A percentile compares a stretch with the other conserved stretches of the same genome.
Evolutionary conservation across 2,888 invertebrate genomes (phyloP).

Genomic region (Patella depressa): DNA sequence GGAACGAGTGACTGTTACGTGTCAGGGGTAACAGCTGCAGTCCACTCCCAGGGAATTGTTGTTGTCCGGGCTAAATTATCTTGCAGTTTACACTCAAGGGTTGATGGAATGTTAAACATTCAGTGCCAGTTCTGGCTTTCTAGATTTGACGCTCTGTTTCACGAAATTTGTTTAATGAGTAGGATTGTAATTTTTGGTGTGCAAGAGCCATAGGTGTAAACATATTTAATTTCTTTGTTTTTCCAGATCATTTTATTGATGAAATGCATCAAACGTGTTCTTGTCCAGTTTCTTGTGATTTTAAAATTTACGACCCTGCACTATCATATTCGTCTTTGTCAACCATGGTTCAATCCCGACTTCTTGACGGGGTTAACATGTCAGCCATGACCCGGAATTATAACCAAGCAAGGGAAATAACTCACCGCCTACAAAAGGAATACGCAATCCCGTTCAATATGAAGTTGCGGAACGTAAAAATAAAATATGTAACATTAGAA

Average conservation of each 20-base stretch:
- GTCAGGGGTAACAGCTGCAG: too few relatives aligned
- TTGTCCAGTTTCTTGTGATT: conserved; percentile 55
- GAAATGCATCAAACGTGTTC: conserved; percentile 30
- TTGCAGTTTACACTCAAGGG: too few relatives aligned
- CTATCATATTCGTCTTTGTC: conserved; percentile 53
- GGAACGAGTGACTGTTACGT: too few relatives aligned
- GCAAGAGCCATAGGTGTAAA: too few relatives aligned
- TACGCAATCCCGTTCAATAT: conserved; percentile 20
- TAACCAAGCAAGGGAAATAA: conserved; percentile 29
- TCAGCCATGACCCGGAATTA: conserved; percentile 28
- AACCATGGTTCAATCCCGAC: conserved; percentile 41
- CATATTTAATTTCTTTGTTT: too few relatives aligned
- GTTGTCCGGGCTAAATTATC: too few relatives aligned
- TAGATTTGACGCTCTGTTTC: too few relatives aligned
- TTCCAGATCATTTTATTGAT: conserved; percentile 32
- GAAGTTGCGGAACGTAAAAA: conserved; percentile 24
- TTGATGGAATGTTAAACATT: too few relatives aligned
- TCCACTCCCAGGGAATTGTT: too few relatives aligned
- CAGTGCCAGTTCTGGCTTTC: too few relatives aligned
- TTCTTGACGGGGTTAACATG: conserved; percentile 34
- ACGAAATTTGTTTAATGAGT: too few relatives aligned
- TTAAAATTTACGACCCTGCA: conserved; percentile 46
- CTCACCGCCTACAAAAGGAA: conserved; percentile 26
- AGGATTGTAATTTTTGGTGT: too few relatives aligned
- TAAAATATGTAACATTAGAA: conserved; percentile 26